Conservation (phyloP, 2,113 vertebrate genomes). For the Dendropsophus ebraccatus region DNA sequence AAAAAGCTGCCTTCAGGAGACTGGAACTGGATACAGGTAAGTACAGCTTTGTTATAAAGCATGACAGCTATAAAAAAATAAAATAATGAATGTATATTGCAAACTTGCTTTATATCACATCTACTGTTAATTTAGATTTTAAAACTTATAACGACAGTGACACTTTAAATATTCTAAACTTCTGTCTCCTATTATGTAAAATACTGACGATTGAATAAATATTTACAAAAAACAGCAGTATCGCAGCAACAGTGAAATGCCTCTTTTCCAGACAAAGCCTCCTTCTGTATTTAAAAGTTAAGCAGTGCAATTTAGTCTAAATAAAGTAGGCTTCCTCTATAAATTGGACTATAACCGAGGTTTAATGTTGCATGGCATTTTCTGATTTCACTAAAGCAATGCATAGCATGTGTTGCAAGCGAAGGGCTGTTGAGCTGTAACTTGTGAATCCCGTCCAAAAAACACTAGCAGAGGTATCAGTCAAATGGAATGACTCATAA, state of each 20-base stretch:
- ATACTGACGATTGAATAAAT: neutral
- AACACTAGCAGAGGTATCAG: constrained; percentile 27
- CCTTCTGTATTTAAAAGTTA: constrained; percentile 34
- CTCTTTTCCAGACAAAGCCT: constrained; percentile 22
- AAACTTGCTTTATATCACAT: no score
- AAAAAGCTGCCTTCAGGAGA: no score
- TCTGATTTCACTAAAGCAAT: constrained; percentile 46
- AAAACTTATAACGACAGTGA: no score
- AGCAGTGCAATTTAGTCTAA: constrained; percentile 32
- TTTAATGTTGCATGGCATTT: constrained; percentile 49
- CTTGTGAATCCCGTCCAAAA: constrained; percentile 36
- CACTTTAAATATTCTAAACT: neutral
- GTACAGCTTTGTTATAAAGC: no score
- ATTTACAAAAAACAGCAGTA: neutral
- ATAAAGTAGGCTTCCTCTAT: constrained; percentile 42
- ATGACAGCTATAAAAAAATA: no score
- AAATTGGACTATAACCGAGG: constrained; percentile 37
- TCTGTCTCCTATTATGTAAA: neutral
- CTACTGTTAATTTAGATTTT: no score
- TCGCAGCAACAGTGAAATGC: neutral
- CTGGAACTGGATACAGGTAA: no score
- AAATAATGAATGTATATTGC: no score
- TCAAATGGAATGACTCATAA: constrained; percentile 42
- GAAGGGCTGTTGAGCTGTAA: constrained; percentile 20
- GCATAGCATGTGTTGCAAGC: constrained; percentile 28